Evolutionary conservation across 2,797 vertebrate species (phyloP).

Genomic region (Harpagifer antarcticus): DNA sequence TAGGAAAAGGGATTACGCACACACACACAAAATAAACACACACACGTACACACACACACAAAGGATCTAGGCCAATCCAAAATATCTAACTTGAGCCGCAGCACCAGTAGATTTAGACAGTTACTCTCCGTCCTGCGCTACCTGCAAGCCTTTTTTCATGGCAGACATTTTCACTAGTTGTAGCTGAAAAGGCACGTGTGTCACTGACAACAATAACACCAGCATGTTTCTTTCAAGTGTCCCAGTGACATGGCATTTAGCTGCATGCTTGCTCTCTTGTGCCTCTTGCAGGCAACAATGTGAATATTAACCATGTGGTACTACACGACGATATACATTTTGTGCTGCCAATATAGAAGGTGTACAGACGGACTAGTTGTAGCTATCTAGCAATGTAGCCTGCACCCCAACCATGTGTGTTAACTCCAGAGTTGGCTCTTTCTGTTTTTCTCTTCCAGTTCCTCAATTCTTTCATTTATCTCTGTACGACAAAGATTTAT

Average conservation of each 20-base stretch:
- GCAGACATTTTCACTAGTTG: neutral
- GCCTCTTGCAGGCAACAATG: neutral
- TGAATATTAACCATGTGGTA: neutral
- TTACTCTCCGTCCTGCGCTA: neutral
- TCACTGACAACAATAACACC: neutral
- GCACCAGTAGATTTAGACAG: neutral
- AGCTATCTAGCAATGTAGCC: neutral
- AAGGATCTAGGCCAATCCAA: neutral
- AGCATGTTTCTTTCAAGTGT: neutral
- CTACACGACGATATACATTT: neutral
- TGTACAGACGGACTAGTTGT: neutral
- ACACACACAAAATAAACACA: neutral
- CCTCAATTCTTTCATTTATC: neutral
- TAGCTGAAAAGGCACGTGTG: neutral
- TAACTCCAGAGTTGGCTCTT: neutral
- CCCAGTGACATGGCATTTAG: neutral
- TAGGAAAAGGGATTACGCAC: neutral
- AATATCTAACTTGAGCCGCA: slow-evolving; percentile 3
- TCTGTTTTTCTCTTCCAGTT: slow-evolving; percentile 1
- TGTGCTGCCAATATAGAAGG: neutral
- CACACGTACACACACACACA: neutral
- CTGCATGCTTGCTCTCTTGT: neutral
- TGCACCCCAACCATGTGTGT: neutral
- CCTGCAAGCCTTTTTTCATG: neutral
- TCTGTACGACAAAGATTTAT: neutral